These are phyloP conservation scores for Otis tarda DNA, from an alignment of 2,113 vertebrate genomes.

Conservation along the genomic window DNA sequence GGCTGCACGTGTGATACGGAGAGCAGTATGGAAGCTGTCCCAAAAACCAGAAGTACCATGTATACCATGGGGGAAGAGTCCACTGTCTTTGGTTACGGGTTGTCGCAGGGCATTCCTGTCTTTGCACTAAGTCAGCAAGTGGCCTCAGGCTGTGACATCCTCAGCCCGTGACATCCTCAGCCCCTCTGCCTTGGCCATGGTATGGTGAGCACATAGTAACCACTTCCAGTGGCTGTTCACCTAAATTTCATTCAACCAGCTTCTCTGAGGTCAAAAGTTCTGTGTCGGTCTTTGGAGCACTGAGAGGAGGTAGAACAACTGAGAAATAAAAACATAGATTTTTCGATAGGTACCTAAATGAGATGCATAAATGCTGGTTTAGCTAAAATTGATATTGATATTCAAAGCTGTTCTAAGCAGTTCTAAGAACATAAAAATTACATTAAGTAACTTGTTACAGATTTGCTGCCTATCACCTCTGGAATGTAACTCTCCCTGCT, in stretches of 20 bases:
- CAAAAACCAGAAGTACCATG: background rate
- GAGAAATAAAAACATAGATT: background rate
- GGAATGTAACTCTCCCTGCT: background rate
- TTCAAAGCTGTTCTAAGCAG: conserved; percentile 24
- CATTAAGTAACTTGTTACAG: conserved; percentile 4
- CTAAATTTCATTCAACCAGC: background rate
- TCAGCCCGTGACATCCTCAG: background rate
- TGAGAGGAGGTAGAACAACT: background rate
- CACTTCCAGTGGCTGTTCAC: background rate
- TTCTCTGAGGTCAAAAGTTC: background rate
- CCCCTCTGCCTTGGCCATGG: background rate
- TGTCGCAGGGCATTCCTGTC: background rate
- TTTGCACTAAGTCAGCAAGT: background rate
- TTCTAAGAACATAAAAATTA: conserved; percentile 32
- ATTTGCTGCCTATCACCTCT: background rate
- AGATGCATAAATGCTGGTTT: conserved; percentile 5
- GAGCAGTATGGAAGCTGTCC: background rate
- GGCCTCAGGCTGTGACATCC: background rate
- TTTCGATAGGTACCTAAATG: background rate
- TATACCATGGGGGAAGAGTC: background rate
- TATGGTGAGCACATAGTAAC: fast-evolving
- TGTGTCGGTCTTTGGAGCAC: background rate
- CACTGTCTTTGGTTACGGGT: background rate
- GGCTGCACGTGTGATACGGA: background rate
- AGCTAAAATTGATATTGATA: conserved; percentile 13